Base-by-base conservation (phyloP, 2,113 vertebrate genomes). In the Nothocercus julius region DNA sequence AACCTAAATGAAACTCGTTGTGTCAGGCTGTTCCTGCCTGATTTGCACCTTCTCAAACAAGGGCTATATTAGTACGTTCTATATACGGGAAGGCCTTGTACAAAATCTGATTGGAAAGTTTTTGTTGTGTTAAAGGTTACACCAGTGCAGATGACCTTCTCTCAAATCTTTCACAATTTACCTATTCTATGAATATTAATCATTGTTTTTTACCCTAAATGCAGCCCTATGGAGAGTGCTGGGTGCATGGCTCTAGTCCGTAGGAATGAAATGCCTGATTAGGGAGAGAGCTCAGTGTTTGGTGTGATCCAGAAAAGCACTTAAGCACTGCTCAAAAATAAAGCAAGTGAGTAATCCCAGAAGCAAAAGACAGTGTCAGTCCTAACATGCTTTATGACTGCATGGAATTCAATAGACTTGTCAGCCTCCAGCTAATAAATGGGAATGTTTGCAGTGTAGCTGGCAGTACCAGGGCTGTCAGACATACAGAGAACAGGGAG, bases 271-370 rank as follows among this genome's bases (percentile, higher is more conserved):
- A 58, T 32, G 38, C 51, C 85, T 85, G 76, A 69, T 70, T 56
- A 30, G 25, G 44, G 63, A 54, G 20, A 87, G 89, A 83, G 79
- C 82, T 56, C 64, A 91, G 51, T 13, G 13, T 44, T 92, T 61
- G 22, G 38, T 81, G 67, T 80, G 66, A 45, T 88, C 51, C 80
- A 92, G 90, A 79, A 90, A 89, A 84, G 20, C 69, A 83, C 61
- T 95, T 86, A 64, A 64, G 47, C 21, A 21, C 64, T 56, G 80
- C 53, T 74, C 54, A 83, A n/a, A 87, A 80, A 9, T 40, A 85
- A 91, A 74, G 38, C 32, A 30, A 94, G 44, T 62, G 89, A 95
- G 90, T 90, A 91, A 89, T 90, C 14, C 91, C 94, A 95, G 95
- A 84, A 95, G 85, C 79, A 92, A 64, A 83, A 56, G 82, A 56